A percentile compares a stretch with the other conserved stretches of the same genome.
phyloP scores from a whole-genome alignment of 2,113 vertebrate species.

The Monopterus albus region DNA sequence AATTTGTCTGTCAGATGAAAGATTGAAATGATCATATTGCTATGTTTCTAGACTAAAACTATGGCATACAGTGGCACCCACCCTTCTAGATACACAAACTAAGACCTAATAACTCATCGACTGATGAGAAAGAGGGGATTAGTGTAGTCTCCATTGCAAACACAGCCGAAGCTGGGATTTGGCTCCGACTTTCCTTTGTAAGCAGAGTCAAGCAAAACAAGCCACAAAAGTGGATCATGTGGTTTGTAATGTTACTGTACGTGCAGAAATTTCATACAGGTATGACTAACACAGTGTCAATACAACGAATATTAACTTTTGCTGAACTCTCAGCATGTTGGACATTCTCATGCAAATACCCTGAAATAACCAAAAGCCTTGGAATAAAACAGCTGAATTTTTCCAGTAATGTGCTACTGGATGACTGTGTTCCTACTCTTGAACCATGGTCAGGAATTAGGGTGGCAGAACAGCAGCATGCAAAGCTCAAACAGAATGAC shows the following conservation, averaged over 20 bases:
- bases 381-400: slow-evolving; percentile 33
- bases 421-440: slow-evolving; percentile 27
- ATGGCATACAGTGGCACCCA: not conserved
- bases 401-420: slow-evolving; percentile 51
- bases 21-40: not conserved
- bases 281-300: slow-evolving; percentile 9
- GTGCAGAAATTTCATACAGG: slow-evolving; percentile 25
- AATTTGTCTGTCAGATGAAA: too few relatives aligned
- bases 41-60: not conserved
- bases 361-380: slow-evolving; percentile 5
- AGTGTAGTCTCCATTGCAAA: slow-evolving; percentile 47
- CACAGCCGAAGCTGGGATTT: slow-evolving; percentile 48
- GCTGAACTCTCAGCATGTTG: slow-evolving; percentile 12
- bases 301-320: not conserved
- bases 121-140: slow-evolving; percentile 44
- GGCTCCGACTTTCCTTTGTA: slow-evolving; percentile 32
- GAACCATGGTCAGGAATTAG: slow-evolving; percentile 51
- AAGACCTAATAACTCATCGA: slow-evolving; percentile 24
- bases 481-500: slow-evolving; percentile 15
- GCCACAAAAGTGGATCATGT: slow-evolving; percentile 49
- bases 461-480: slow-evolving; percentile 33
- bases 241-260: slow-evolving; percentile 27
- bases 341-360: not conserved
- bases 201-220: slow-evolving; percentile 50
- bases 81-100: slow-evolving; percentile 4